phyloP scores from a whole-genome alignment of 1,140 invertebrate genomes.

The Apis florea region DNA sequence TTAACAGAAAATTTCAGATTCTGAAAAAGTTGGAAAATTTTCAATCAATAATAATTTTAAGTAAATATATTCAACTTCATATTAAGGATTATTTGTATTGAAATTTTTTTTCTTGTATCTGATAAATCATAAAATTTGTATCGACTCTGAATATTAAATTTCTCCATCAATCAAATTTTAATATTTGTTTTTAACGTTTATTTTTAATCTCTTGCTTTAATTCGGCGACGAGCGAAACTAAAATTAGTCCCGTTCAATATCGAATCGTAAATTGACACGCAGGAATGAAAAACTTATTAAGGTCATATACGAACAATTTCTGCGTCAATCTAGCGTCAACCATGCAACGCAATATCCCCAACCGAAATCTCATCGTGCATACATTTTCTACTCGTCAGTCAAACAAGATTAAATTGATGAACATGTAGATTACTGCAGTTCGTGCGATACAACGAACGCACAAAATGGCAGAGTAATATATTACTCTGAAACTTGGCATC shows the following conservation, averaged over 20 bases:
- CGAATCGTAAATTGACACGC: background rate
- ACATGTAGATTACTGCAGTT: conserved; percentile 15
- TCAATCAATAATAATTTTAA: background rate
- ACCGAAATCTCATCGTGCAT: conserved; percentile 20
- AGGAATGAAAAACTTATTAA: conserved; percentile 6
- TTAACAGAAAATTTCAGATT: background rate
- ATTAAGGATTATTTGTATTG: no score
- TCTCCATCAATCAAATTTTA: background rate
- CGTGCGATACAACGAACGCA: background rate
- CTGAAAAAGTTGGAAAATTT: background rate
- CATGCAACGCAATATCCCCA: conserved; percentile 6
- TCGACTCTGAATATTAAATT: background rate
- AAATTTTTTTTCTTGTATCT: no score
- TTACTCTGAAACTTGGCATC: background rate
- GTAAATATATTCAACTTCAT: no score
- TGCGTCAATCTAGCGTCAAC: background rate
- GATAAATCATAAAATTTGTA: background rate
- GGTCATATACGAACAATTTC: conserved; percentile 4
- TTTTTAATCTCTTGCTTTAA: background rate
- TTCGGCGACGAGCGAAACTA: no score
- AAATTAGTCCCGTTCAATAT: background rate
- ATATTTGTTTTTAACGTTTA: background rate
- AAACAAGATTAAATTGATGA: conserved; percentile 20
- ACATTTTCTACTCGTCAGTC: conserved; percentile 26
- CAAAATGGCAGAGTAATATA: background rate